These are phyloP conservation scores for Idaea aversata DNA, from an alignment of 2,888 invertebrate species.

Conservation along the genomic window DNA sequence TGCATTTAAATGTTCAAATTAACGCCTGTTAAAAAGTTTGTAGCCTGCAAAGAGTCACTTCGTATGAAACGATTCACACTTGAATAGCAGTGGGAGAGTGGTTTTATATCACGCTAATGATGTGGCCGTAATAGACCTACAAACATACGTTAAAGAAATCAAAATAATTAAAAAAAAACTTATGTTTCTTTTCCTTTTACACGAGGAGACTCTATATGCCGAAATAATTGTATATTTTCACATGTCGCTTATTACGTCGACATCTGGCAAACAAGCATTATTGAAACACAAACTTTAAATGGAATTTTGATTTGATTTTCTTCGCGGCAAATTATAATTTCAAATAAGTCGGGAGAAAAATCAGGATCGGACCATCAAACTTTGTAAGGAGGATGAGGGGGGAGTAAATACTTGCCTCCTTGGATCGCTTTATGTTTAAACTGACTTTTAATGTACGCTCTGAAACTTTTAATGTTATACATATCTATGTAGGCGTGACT, in stretches of 20 bases:
- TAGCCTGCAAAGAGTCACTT: not conserved
- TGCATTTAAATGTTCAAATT: not conserved
- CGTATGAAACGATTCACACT: not conserved
- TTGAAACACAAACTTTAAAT: slow-evolving; percentile 75
- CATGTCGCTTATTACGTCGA: slow-evolving; percentile 24
- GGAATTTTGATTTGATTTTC: slow-evolving; percentile 79
- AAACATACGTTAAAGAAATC: slow-evolving; percentile 8
- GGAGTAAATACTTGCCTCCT: slow-evolving; percentile 37
- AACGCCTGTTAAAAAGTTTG: not conserved
- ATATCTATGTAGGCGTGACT: slow-evolving; percentile 44
- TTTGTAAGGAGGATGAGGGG: slow-evolving; percentile 39
- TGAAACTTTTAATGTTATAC: slow-evolving; percentile 55
- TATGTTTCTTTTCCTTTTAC: not conserved
- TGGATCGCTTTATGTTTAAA: slow-evolving; percentile 60
- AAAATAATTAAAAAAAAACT: not conserved
- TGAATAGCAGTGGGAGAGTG: not conserved
- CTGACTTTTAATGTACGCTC: slow-evolving; percentile 68
- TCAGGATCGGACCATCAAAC: slow-evolving; percentile 73
- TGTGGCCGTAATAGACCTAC: slow-evolving; percentile 22
- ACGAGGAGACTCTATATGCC: not conserved
- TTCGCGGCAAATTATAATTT: slow-evolving; percentile 73
- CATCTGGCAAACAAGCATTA: slow-evolving; percentile 66
- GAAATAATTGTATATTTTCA: not conserved
- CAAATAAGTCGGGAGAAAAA: slow-evolving; percentile 77
- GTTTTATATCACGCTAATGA: slow-evolving; percentile 1